Evolutionary conservation across 2,888 invertebrate species (phyloP).

Genomic region (Anagyrus pseudococci): DNA sequence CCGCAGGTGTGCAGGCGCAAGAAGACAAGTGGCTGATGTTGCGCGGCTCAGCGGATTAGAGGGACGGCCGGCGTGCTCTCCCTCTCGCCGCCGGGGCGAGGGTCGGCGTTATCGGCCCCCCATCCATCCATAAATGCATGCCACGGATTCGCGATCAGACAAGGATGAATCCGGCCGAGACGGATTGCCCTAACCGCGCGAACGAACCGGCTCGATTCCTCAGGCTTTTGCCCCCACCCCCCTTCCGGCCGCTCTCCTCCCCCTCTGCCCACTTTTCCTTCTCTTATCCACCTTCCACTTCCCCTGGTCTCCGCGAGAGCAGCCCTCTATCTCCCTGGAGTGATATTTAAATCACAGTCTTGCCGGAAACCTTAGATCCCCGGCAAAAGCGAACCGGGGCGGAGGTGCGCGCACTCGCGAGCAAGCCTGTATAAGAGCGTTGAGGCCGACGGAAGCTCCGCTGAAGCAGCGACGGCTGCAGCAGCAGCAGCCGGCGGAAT

Average conservation of each 20-base stretch:
- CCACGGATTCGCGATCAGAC: constrained; percentile 18
- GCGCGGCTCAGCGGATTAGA: constrained; percentile 6
- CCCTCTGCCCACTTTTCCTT: no score
- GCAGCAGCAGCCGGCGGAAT: background rate
- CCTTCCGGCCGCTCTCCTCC: constrained; percentile 6
- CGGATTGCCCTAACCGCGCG: constrained; percentile 24
- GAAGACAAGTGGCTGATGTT: constrained; percentile 1
- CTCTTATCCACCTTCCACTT: no score
- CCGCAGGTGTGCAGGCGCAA: no score
- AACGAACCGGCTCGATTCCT: no score
- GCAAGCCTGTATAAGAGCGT: no score
- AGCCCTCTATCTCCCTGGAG: constrained; percentile 33
- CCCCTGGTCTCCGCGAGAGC: no score
- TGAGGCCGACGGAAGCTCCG: constrained; percentile 18
- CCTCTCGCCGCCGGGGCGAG: background rate
- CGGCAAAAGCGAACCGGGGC: constrained; percentile 1
- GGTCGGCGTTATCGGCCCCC: background rate
- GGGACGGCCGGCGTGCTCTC: constrained; percentile 1
- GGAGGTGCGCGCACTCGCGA: no score
- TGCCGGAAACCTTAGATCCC: constrained; percentile 39
- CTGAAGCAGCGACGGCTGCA: no score
- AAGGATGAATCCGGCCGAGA: constrained; percentile 15
- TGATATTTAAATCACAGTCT: constrained; percentile 46
- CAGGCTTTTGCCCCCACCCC: no score
- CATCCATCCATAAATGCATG: constrained; percentile 35